phyloP scores from a whole-genome alignment of 2,113 vertebrate genomes.

The Rhea pennata region DNA sequence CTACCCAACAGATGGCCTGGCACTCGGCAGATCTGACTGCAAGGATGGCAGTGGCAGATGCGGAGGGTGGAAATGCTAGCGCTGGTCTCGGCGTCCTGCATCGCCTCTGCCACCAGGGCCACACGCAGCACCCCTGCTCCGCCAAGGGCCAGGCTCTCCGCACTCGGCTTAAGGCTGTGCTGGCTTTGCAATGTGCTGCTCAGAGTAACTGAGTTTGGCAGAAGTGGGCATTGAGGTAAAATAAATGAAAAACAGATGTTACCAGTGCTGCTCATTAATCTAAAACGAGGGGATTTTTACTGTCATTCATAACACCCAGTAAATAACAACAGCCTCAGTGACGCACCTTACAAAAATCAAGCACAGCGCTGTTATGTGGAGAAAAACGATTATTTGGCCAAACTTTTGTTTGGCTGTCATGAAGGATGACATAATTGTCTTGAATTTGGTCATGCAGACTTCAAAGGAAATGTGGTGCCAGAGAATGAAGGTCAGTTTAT shows the following conservation, averaged over 20 bases:
- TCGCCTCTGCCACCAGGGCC: background rate
- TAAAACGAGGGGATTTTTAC: conserved; percentile 46
- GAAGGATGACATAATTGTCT: conserved; percentile 72
- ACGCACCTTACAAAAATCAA: conserved; percentile 47
- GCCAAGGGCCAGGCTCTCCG: too few species aligned
- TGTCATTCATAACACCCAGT: conserved; percentile 46
- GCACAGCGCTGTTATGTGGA: background rate
- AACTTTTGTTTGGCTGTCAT: conserved; percentile 72
- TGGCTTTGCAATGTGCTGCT: background rate
- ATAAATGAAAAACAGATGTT: conserved; percentile 54
- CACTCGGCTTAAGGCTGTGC: background rate
- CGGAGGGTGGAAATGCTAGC: background rate
- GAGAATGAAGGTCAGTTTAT: conserved; percentile 66
- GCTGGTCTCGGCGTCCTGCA: background rate
- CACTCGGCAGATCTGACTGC: background rate
- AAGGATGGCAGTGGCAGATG: background rate
- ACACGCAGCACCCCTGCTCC: too few species aligned
- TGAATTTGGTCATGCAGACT: conserved; percentile 71
- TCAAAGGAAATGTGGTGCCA: conserved; percentile 65
- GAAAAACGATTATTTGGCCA: conserved; percentile 49
- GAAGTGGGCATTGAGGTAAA: conserved; percentile 35
- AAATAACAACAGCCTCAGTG: conserved; percentile 62
- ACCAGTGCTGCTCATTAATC: background rate
- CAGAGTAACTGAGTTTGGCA: background rate
- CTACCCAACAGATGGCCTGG: background rate